Base-by-base conservation (phyloP, 2,888 invertebrate genomes). In the Drosophila percnosoma region DNA sequence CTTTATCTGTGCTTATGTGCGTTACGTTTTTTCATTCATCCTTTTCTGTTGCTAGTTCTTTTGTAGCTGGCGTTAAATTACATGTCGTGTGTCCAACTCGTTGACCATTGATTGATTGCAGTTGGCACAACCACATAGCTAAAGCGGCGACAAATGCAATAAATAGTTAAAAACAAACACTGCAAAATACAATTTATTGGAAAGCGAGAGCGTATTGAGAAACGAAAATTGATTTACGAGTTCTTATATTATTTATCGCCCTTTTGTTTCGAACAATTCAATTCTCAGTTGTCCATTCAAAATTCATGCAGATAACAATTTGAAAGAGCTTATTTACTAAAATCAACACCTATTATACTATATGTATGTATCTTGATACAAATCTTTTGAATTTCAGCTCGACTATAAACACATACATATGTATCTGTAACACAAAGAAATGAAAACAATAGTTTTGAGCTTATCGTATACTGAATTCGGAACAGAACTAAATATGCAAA, bases 101-200 rank as follows among this genome's bases (percentile, higher is more conserved):
- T 57, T 67, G 78, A 64, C 80, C 73, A 78, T 88, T 90, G 90
- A 90, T 90, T 87, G 90, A 90, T 87, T 69, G 88, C 79, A 66
- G 63, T 73, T 65, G 29, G 60, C 52, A 59, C 31, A 24, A 55
- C 52, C 66, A 34, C 66, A 34, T 45, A 49, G 52, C 49, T 34
- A 8, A 31, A 27, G 27, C 49, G 13, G 11, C 4, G 27, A 40
- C 60, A 72, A 72, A 54, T 45, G 45, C 54, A 73, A 69, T 68
- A 76, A 80, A 81, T 67, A 67, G 48, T 67, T 59, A n/a, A 69
- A 80, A 60, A 48, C 45, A 45, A 45, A n/a, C n/a, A n/a, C 40
- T 2, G 40, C 15, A 54, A 75, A 51, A 31, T 31, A n/a, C 4
- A 31, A 40, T 29, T 36, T 18, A 45, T 21, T 42, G 8, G 10